Percentiles rank a stretch among this genome's conserved stretches.
Evolutionary conservation across 2,113 vertebrate species (phyloP).

Genomic region (Peromyscus maniculatus): DNA sequence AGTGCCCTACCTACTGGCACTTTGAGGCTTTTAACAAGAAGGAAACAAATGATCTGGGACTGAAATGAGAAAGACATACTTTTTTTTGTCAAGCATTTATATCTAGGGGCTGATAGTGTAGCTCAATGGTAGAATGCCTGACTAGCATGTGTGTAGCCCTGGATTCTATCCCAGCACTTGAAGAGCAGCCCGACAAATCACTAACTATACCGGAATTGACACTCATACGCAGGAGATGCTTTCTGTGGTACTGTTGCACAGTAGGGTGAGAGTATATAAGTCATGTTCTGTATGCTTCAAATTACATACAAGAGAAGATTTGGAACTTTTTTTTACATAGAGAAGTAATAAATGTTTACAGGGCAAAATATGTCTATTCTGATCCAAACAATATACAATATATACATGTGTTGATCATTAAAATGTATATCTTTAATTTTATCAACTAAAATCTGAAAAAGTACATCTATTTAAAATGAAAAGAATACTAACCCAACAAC

Average conservation of each 20-base stretch:
- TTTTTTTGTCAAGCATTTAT: slow-evolving; percentile 55
- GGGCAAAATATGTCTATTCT: neutral
- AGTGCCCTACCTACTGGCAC: neutral
- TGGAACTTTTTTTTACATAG: neutral
- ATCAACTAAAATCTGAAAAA: slow-evolving; percentile 24
- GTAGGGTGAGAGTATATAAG: neutral
- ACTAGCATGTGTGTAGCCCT: neutral
- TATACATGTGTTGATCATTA: neutral
- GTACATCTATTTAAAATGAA: slow-evolving; percentile 63
- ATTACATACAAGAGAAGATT: neutral
- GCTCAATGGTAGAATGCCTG: neutral
- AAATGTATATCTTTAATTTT: neutral
- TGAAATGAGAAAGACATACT: slow-evolving; percentile 25
- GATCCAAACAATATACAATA: neutral
- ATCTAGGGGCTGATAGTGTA: neutral
- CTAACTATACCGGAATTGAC: neutral
- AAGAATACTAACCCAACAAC: neutral
- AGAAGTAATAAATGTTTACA: neutral
- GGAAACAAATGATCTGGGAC: slow-evolving; percentile 58
- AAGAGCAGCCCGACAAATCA: neutral
- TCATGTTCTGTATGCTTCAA: neutral
- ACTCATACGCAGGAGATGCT: neutral
- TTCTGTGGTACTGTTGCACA: neutral
- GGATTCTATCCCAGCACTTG: neutral
- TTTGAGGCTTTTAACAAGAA: slow-evolving; percentile 58